Evolutionary conservation across 2,797 vertebrate genomes (phyloP).

Genomic region (Hypotaenidia philippensis): DNA sequence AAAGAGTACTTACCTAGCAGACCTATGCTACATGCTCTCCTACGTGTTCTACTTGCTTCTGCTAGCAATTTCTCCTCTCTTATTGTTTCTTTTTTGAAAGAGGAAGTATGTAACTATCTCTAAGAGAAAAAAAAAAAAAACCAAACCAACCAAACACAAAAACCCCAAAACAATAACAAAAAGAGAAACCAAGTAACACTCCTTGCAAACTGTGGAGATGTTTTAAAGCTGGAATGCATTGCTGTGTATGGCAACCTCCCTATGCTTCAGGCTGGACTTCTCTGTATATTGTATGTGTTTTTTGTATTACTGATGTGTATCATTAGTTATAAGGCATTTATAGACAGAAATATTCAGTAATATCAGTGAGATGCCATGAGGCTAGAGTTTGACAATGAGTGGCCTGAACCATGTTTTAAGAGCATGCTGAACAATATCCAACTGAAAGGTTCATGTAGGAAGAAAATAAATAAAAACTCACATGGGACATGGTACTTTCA

Average conservation of each 20-base stretch:
- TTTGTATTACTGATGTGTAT: background rate
- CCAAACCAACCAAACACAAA: background rate
- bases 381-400: background rate
- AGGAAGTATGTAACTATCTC: background rate
- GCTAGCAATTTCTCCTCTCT: background rate
- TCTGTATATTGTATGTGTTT: background rate
- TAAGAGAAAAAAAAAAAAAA: background rate
- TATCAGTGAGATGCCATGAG: background rate
- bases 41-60: background rate
- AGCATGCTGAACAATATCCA: background rate
- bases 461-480: background rate
- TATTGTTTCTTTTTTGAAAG: slow-evolving; percentile 11
- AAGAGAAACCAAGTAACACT: background rate
- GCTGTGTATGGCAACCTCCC: background rate
- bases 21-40: background rate
- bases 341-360: background rate
- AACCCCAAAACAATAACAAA: background rate
- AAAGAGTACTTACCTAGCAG: background rate
- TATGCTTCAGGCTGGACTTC: background rate
- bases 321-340: background rate
- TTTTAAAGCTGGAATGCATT: background rate
- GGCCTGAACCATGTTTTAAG: background rate
- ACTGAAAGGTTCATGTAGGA: background rate
- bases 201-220: background rate
- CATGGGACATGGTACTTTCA: background rate